A percentile compares a stretch with the other conserved stretches of the same genome.
phyloP scores from a whole-genome alignment of 2,888 invertebrate genomes.

The Leucoma salicis region DNA sequence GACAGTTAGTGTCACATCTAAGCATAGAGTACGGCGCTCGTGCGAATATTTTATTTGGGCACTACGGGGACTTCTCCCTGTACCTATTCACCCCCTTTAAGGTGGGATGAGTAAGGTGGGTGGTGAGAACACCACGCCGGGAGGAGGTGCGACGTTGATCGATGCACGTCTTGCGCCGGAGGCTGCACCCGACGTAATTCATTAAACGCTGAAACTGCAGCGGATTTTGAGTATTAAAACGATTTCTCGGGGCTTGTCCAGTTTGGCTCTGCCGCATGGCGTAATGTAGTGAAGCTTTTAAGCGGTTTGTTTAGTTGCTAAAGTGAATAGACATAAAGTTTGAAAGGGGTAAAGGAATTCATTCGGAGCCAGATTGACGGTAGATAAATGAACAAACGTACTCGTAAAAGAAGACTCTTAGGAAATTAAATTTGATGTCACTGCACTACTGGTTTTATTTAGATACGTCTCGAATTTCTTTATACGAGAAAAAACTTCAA shows the following conservation, averaged over 20 bases:
- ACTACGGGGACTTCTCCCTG: slow-evolving; percentile 66
- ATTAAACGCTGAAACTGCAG: slow-evolving; percentile 81
- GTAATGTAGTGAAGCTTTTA: slow-evolving; percentile 41
- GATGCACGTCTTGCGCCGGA: slow-evolving; percentile 85
- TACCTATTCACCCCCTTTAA: slow-evolving; percentile 53
- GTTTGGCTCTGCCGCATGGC: slow-evolving; percentile 63
- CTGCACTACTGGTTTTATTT: too few relatives aligned
- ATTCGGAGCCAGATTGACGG: not conserved
- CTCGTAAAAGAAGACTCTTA: slow-evolving; percentile 20
- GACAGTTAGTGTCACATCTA: slow-evolving; percentile 61
- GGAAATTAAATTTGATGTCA: slow-evolving; percentile 33
- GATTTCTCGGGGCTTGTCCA: slow-evolving; percentile 79
- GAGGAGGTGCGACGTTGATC: slow-evolving; percentile 81
- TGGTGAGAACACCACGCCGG: slow-evolving; percentile 34
- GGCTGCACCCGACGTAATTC: slow-evolving; percentile 82
- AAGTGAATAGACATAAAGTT: slow-evolving; percentile 65
- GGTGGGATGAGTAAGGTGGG: slow-evolving; percentile 37
- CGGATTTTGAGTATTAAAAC: slow-evolving; percentile 82
- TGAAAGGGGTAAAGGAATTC: slow-evolving; percentile 32
- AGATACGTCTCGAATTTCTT: too few relatives aligned
- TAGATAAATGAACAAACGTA: slow-evolving; percentile 39
- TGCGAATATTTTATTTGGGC: slow-evolving; percentile 80
- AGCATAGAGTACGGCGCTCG: slow-evolving; percentile 56
- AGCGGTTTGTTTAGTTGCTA: slow-evolving; percentile 57
- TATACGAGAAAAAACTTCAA: too few relatives aligned